phyloP scores from a whole-genome alignment of 2,113 vertebrate genomes.

The Charadrius vociferus region DNA sequence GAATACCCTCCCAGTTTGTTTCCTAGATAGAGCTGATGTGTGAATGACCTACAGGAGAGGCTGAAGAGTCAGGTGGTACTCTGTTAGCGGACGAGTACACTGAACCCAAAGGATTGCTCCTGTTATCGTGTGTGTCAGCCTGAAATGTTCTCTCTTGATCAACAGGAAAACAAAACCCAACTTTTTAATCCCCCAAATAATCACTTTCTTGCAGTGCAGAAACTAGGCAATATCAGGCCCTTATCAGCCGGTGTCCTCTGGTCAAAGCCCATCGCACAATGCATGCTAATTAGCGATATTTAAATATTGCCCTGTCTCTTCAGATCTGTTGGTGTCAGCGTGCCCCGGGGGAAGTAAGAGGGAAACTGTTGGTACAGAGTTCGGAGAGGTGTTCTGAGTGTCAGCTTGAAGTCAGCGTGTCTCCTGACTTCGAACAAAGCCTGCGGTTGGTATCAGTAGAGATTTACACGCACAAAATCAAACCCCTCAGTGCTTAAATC shows the following conservation, averaged over 20 bases:
- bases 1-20: neutral
- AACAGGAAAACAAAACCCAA: neutral
- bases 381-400: neutral
- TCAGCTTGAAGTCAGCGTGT: neutral
- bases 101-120: neutral
- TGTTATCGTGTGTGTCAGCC: too few species aligned
- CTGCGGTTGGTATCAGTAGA: neutral
- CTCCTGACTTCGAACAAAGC: neutral
- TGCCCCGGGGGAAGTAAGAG: too few species aligned
- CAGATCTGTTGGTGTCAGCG: neutral
- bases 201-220: neutral
- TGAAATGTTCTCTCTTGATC: neutral
- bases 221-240: neutral
- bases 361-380: neutral
- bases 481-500: neutral
- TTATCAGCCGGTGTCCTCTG: neutral
- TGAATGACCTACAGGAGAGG: neutral
- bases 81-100: neutral
- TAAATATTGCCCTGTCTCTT: too few species aligned
- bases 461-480: neutral
- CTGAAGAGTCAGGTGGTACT: neutral
- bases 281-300: neutral
- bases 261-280: neutral
- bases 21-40: neutral
- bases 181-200: neutral